These are phyloP conservation scores for Scaptomyza hsui DNA, from an alignment of 1,140 invertebrate genomes.

Conservation along the genomic window DNA sequence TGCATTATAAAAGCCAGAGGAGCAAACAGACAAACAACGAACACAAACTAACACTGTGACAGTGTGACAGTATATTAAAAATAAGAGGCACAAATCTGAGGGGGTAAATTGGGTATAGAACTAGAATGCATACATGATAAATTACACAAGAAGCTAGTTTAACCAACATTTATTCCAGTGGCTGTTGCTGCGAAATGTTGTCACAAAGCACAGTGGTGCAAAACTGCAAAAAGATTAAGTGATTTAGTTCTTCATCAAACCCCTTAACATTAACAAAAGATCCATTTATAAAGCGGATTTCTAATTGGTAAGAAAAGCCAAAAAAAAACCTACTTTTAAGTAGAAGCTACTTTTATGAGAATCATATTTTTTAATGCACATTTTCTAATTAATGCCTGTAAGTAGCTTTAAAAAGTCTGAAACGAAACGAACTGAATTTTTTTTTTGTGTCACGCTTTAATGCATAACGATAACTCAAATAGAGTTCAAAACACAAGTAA, in stretches of 20 bases:
- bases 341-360: too few relatives aligned
- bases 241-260: too few relatives aligned
- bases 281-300: too few relatives aligned
- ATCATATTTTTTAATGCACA: neutral
- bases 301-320: too few relatives aligned
- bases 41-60: constrained; percentile 52
- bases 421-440: neutral
- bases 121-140: constrained; percentile 28
- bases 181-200: constrained; percentile 24
- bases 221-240: neutral
- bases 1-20: constrained; percentile 74
- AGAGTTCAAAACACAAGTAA: neutral
- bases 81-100: neutral
- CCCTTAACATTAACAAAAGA: too few relatives aligned
- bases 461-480: neutral
- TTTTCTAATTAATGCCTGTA: neutral
- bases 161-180: constrained; percentile 1
- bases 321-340: too few relatives aligned
- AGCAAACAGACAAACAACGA: constrained; percentile 40
- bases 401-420: neutral
- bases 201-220: constrained; percentile 26
- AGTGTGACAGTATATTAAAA: constrained; percentile 68
- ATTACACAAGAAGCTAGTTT: constrained; percentile 24
- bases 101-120: neutral
- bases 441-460: constrained; percentile 20